Conservation (phyloP, 2,113 vertebrate genomes). For the Phyllostomus discolor region DNA sequence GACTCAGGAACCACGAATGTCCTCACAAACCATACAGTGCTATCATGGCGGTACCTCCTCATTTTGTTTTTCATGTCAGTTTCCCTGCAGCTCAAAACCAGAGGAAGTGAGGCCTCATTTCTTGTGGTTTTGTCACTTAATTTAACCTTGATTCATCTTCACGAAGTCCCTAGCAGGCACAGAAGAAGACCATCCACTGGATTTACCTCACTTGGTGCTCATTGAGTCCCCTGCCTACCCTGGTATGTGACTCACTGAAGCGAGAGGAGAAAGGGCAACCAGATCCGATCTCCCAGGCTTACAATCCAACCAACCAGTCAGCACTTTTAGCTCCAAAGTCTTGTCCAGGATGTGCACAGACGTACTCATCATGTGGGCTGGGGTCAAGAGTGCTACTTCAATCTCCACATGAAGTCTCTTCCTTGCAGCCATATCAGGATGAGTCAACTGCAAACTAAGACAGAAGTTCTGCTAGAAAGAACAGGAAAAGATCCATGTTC, state of each 20-base stretch:
- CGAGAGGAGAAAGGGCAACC: neutral
- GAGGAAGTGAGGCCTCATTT: neutral
- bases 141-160: neutral
- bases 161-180: neutral
- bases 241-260: neutral
- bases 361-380: neutral
- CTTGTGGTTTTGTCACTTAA: neutral
- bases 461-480: neutral
- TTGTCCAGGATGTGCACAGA: neutral
- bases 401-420: neutral
- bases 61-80: neutral
- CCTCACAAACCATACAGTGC: neutral
- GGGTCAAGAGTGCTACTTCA: fast-evolving
- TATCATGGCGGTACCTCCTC: neutral
- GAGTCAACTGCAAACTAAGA: neutral
- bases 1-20: neutral
- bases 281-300: neutral
- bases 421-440: neutral
- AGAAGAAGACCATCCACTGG: neutral
- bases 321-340: neutral
- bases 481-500: neutral
- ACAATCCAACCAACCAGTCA: neutral
- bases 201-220: neutral
- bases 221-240: neutral
- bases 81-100: neutral